Evolutionary conservation across 2,888 invertebrate genomes (phyloP).

Genomic region (Epinotia nisella): DNA sequence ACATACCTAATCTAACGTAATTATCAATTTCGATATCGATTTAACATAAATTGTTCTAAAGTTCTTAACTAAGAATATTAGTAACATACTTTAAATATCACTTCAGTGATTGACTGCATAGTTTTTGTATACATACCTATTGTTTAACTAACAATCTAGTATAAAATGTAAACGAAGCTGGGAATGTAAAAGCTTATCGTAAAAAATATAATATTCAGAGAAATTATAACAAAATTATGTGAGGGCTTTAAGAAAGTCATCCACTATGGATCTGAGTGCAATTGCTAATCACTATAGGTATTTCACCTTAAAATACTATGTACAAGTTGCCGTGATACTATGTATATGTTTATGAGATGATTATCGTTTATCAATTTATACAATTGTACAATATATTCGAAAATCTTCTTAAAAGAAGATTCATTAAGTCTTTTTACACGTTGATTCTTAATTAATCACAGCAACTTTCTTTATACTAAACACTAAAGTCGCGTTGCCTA

Average conservation of each 20-base stretch:
- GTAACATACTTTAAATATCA: not conserved
- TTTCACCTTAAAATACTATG: slow-evolving; percentile 4
- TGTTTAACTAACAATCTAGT: slow-evolving; percentile 11
- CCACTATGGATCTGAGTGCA: not conserved
- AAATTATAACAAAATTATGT: not conserved
- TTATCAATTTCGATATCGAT: not conserved
- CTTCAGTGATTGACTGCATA: not conserved
- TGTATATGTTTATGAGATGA: not conserved
- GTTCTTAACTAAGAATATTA: not conserved
- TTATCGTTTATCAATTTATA: slow-evolving; percentile 6
- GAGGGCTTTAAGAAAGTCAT: not conserved
- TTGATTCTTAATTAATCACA: slow-evolving; percentile 28
- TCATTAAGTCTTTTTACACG: slow-evolving; percentile 15
- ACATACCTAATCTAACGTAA: not conserved
- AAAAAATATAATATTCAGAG: slow-evolving; percentile 17
- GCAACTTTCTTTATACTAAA: slow-evolving; percentile 24
- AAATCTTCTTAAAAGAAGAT: slow-evolving; percentile 9
- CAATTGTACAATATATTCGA: slow-evolving; percentile 4
- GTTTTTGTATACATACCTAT: too few species aligned
- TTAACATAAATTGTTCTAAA: not conserved
- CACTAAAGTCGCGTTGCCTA: not conserved
- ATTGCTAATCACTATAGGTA: not conserved
- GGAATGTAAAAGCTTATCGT: slow-evolving; percentile 30
- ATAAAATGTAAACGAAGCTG: slow-evolving; percentile 9
- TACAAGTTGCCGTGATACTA: slow-evolving; percentile 25